These are phyloP conservation scores for Lamellibrachia satsuma DNA, from an alignment of 2,888 invertebrate genomes.

Conservation along the genomic window DNA sequence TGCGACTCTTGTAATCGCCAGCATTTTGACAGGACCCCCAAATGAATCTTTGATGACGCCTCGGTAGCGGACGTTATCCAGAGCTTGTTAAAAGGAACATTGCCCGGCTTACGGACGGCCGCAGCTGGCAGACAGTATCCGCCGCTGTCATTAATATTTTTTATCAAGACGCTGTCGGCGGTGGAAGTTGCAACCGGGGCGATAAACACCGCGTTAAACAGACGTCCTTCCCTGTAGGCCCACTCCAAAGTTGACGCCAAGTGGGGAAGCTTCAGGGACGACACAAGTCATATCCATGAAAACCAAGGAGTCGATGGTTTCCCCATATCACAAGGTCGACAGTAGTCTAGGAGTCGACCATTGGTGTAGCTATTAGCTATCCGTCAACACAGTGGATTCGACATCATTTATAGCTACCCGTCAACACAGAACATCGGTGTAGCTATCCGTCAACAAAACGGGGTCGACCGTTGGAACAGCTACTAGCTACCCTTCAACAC, in stretches of 20 bases:
- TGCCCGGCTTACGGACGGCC: slow-evolving; percentile 3
- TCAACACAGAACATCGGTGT: neutral
- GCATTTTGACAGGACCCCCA: neutral
- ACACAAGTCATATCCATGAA: neutral
- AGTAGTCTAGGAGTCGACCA: neutral
- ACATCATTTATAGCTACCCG: neutral
- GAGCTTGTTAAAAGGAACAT: neutral
- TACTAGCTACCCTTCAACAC: neutral
- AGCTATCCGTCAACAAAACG: neutral
- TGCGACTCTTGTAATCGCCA: neutral
- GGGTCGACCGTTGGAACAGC: neutral
- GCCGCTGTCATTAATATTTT: slow-evolving; percentile 7
- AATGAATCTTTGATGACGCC: slow-evolving; percentile 7
- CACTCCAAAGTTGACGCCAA: neutral
- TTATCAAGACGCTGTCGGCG: slow-evolving; percentile 17
- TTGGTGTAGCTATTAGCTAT: neutral
- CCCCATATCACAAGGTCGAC: neutral
- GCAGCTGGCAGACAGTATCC: neutral
- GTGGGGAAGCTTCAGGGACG: neutral
- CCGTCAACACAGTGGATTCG: neutral
- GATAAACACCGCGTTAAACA: slow-evolving; percentile 3
- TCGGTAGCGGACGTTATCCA: slow-evolving; percentile 4
- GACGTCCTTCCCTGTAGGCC: neutral
- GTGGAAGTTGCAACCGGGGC: neutral
- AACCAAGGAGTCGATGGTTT: neutral